A percentile compares a stretch with the other conserved stretches of the same genome.
Evolutionary conservation across 2,797 vertebrate genomes (phyloP).

Genomic region (Lagodon rhomboides): DNA sequence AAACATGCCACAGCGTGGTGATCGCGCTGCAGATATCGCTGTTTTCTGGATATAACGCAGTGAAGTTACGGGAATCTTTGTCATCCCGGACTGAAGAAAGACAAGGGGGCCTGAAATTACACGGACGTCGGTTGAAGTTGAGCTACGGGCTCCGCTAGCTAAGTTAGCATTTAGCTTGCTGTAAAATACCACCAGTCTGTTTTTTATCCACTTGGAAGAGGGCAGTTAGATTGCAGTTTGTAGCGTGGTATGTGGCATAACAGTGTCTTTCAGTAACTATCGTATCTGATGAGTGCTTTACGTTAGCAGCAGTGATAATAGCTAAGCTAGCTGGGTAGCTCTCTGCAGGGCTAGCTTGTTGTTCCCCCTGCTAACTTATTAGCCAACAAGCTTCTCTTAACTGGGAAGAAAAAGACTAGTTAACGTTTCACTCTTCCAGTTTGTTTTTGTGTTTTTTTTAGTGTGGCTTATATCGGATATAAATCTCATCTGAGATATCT

Average conservation of each 20-base stretch:
- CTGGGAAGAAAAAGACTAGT: constrained; percentile 14
- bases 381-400: constrained; percentile 9
- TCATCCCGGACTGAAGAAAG: constrained; percentile 58
- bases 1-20: not conserved
- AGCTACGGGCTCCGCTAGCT: constrained; percentile 47
- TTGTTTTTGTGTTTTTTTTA: not conserved
- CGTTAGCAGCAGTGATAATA: constrained; percentile 27
- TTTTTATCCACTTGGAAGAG: not conserved
- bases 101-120: constrained; percentile 69
- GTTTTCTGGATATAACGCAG: constrained; percentile 36
- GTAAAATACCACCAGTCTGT: not conserved
- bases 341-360: constrained; percentile 60
- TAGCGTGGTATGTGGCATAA: not conserved
- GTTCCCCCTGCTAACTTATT: constrained; percentile 45
- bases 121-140: constrained; percentile 62
- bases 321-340: constrained; percentile 63
- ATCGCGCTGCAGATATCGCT: not conserved
- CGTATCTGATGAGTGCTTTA: not conserved
- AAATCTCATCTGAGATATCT: not conserved
- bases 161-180: constrained; percentile 51
- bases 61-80: constrained; percentile 70
- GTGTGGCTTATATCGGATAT: not conserved
- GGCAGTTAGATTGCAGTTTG: not conserved
- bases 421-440: not conserved
- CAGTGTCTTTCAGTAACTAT: constrained; percentile 12